phyloP scores from a whole-genome alignment of 2,888 invertebrate genomes.

The Agonopterix alstromeriana region DNA sequence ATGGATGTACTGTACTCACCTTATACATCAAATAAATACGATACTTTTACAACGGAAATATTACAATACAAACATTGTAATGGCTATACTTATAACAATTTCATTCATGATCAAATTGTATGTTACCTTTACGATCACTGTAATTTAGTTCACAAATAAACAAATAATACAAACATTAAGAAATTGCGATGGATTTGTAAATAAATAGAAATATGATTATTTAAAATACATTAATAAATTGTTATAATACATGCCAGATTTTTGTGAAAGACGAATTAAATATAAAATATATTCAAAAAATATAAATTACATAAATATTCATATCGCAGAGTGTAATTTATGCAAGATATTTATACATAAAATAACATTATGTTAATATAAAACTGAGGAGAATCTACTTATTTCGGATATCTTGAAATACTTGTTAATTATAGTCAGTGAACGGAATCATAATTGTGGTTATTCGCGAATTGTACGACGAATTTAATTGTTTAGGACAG shows the following conservation, averaged over 20 bases:
- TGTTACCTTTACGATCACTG: not conserved
- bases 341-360: not conserved
- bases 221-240: not conserved
- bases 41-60: conserved; percentile 10
- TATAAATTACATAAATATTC: conserved; percentile 1
- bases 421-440: too few species aligned
- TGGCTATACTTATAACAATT: conserved; percentile 20
- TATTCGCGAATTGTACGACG: not conserved
- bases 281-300: conserved; percentile 2
- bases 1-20: conserved; percentile 18
- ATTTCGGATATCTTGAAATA: too few species aligned
- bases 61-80: not conserved
- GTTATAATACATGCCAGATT: not conserved
- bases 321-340: too few species aligned
- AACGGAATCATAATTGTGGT: not conserved
- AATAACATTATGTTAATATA: not conserved
- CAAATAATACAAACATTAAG: not conserved
- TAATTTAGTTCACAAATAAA: conserved; percentile 3
- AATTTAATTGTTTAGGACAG: too few species aligned
- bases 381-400: not conserved
- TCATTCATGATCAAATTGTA: conserved; percentile 18
- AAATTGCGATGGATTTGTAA: conserved; percentile 3
- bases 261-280: not conserved
- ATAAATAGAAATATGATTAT: conserved; percentile 1
- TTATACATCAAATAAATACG: conserved; percentile 3